phyloP scores from a whole-genome alignment of 2,888 invertebrate species.

The Nasonovia ribisnigri region DNA sequence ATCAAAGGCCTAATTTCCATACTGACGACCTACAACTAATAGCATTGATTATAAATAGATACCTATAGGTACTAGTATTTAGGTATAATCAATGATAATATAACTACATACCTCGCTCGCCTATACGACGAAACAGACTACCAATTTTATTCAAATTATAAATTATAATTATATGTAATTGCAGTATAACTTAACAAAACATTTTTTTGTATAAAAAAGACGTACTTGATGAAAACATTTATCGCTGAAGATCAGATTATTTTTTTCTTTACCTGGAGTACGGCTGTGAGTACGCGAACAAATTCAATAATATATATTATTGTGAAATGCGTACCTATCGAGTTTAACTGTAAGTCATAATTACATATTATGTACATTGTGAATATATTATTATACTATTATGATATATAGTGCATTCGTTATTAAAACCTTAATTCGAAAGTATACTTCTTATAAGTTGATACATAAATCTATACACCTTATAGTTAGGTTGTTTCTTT shows the following conservation, averaged over 20 bases:
- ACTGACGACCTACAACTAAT: not conserved
- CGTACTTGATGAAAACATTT: not conserved
- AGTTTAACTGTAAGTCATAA: not conserved
- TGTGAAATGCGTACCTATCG: not conserved
- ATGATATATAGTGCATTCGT: slow-evolving; percentile 6
- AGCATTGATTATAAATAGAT: no score
- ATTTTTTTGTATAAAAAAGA: no score
- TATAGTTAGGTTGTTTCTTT: not conserved
- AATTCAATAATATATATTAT: slow-evolving; percentile 9
- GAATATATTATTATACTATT: no score
- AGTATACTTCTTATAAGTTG: not conserved
- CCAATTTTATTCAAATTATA: not conserved
- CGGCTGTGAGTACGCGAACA: not conserved
- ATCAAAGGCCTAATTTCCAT: not conserved
- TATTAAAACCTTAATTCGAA: not conserved
- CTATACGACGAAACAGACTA: not conserved
- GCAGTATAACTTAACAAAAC: not conserved
- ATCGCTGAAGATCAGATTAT: not conserved
- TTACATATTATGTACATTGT: not conserved
- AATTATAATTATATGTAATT: not conserved
- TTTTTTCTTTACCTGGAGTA: not conserved
- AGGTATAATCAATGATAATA: no score
- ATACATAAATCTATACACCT: not conserved
- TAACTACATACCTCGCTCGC: not conserved
- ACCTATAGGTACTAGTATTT: no score